Base-by-base conservation (phyloP, 2,888 invertebrate species). In the Melinaea marsaeus region DNA sequence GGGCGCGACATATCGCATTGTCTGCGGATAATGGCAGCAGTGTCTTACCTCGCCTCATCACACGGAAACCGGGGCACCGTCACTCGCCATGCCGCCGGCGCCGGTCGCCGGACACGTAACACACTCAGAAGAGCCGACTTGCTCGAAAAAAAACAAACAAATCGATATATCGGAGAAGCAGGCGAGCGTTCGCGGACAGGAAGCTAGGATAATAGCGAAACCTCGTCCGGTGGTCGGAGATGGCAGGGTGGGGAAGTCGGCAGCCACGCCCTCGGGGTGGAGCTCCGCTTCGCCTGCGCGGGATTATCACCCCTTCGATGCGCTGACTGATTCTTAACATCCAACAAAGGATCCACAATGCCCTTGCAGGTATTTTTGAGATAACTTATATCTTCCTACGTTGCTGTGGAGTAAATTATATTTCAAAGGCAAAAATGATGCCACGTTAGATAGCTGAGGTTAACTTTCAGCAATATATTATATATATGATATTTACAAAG, bases 121-220 rank as follows among this genome's bases (percentile, higher is more conserved):
- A 74, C 79, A 79, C 80, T 77, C 79, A 80, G 83, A 83, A 85
- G 77, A 79, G 73, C 76, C 77, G 77, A 78, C 83, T 83, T 77
- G 79, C 81, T 81, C 78, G 78, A 83, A 84, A 89, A 86, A 80
- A 89, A 89, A 90, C 86, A 88, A 90, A 90, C 89, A 89, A 85
- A 89, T 89, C 88, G 80, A 88, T 88, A 82, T 83, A 84, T 87
- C 80, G 81, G 75, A 75, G 84, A 81, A 83, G 77, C 77, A 86
- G 79, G 84, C 90, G 86, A 82, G 89, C 86, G 89, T 84, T 81
- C 85, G 82, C 81, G 86, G 86, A 89, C 89, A 89, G 90, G 90
- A 90, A 90, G 79, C 89, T 80, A 81, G 84, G 83, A 90, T 90
- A 90, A 90, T 89, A 88, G 88, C 84, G 85, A 86, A 79, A 79